Evolutionary conservation across 1,140 invertebrate species (phyloP), one percentile per base, ranked within the genome.

Genomic region (Magallana ariakensis): DNA sequence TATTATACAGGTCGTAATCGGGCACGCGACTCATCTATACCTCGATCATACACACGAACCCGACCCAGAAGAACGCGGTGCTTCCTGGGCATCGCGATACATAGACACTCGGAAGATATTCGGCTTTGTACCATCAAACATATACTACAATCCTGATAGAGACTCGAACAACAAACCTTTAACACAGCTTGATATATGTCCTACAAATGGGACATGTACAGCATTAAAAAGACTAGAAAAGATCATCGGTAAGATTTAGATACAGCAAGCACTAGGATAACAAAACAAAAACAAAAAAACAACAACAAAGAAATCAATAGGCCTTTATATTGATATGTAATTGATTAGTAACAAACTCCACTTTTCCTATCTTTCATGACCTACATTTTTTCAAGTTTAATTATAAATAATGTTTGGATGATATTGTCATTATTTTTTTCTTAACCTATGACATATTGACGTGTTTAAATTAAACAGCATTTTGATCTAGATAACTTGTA

Each of bases 31-130:
- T 1, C 92, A 93, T 85, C 84, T 93, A 22, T 94, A 93, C 81
- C 90, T 94, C 66, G 94, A 94, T 85, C 93, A 93, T 82, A 92
- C 94, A 10, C 89, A 94, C 19, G 94, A 94, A 80, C 93, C 93
- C 0, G 91, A 93, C 57, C 93, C 94, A 5, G 90, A 93, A 16
- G 94, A 94, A 66, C 88, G 92, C 11, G 93, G 93, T 13, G 88
- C 90, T n/a, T 93, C 92, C 80, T 93, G 93, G 93, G 93, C 92
- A 3, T 89, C 93, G 0, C 86, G 93, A 46, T 91, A 90, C 66
- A 90, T 87, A 19, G 88, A 92, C 83, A 91, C 90, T 11, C 80
- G 57, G 13, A 91, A 90, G 57, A 57, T 80, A 1, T 91, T 89
- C 84, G 58, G 58, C 62, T 86, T 80, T 84, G 83, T 87, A 13